Percentiles rank a stretch among this genome's conserved stretches.
Evolutionary conservation across 2,113 vertebrate genomes (phyloP).

Genomic region (Herpetotheres cachinnans): DNA sequence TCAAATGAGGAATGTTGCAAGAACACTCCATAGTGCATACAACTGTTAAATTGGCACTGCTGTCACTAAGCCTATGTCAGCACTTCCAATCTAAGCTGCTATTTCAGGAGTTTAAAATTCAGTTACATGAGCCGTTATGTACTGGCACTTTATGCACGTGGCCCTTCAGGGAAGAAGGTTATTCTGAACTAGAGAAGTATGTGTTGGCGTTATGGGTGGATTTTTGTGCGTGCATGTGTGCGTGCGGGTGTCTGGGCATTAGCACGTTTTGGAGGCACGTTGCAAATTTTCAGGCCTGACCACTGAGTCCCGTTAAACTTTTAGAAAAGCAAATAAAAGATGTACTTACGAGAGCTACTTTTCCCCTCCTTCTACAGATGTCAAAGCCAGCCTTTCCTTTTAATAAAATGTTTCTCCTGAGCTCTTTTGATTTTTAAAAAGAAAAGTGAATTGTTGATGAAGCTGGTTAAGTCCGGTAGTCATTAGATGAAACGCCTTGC

Average conservation of each 20-base stretch:
- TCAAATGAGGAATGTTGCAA: conserved; percentile 32
- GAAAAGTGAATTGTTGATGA: not conserved
- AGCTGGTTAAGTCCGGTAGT: not conserved
- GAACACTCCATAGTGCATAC: conserved; percentile 25
- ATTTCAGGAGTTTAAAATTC: conserved; percentile 72
- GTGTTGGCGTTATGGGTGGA: not conserved
- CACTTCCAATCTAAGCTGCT: conserved; percentile 61
- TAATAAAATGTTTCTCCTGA: not conserved
- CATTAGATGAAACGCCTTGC: not conserved
- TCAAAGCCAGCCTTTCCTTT: not conserved
- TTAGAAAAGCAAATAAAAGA: not conserved
- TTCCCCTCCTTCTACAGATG: not conserved
- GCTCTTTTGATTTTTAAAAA: not conserved
- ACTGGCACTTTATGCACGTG: conserved; percentile 28
- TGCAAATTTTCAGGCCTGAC: not conserved
- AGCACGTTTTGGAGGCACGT: not conserved
- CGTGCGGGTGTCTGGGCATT: not conserved
- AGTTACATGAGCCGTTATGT: conserved; percentile 48
- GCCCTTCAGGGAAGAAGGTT: conserved; percentile 19
- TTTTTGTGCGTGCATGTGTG: not conserved
- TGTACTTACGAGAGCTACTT: not conserved
- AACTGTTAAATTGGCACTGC: conserved; percentile 32
- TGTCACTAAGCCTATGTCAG: conserved; percentile 55
- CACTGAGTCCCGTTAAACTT: not conserved
- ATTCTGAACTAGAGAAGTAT: conserved; percentile 12